Evolutionary conservation across 2,888 invertebrate genomes (phyloP).

Genomic region (Campoplex capitator): DNA sequence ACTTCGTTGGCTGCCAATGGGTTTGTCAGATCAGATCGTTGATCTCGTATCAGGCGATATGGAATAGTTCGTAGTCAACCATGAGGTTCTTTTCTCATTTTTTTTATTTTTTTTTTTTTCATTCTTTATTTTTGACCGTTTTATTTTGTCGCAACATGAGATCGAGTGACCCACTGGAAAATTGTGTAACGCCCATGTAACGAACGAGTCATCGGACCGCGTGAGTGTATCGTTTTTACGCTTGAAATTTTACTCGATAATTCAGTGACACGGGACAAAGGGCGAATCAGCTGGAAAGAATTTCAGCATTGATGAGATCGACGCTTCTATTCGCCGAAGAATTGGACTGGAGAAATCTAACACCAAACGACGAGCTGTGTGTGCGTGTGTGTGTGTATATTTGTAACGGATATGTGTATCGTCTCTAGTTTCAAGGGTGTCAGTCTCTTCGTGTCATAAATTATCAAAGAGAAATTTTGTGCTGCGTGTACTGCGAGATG

Average conservation of each 20-base stretch:
- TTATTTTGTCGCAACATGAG: slow-evolving; percentile 6
- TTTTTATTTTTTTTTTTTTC: not conserved
- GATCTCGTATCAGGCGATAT: slow-evolving; percentile 63
- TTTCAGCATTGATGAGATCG: slow-evolving; percentile 45
- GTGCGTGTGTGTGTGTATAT: not conserved
- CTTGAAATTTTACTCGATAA: slow-evolving; percentile 53
- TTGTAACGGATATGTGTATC: not conserved
- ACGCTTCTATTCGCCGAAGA: slow-evolving; percentile 3
- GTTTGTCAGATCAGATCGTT: slow-evolving; percentile 60
- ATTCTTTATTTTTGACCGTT: not conserved
- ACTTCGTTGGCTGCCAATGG: slow-evolving; percentile 37
- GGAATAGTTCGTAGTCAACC: slow-evolving; percentile 48
- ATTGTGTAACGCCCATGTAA: slow-evolving; percentile 43
- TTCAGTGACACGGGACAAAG: slow-evolving; percentile 34
- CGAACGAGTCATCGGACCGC: not conserved
- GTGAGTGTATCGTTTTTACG: slow-evolving; percentile 24
- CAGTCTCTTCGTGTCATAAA: slow-evolving; percentile 11
- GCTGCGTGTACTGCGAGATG: not conserved
- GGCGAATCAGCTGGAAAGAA: slow-evolving; percentile 47
- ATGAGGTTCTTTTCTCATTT: not conserved
- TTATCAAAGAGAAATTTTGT: slow-evolving; percentile 58
- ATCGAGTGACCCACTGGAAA: slow-evolving; percentile 41
- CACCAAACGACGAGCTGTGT: slow-evolving; percentile 13
- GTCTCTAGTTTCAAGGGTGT: slow-evolving; percentile 13
- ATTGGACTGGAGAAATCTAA: slow-evolving; percentile 39